Evolutionary conservation across 2,797 vertebrate genomes (phyloP), one percentile per base, ranked within the genome.

Genomic region (Okamejei kenojei): DNA sequence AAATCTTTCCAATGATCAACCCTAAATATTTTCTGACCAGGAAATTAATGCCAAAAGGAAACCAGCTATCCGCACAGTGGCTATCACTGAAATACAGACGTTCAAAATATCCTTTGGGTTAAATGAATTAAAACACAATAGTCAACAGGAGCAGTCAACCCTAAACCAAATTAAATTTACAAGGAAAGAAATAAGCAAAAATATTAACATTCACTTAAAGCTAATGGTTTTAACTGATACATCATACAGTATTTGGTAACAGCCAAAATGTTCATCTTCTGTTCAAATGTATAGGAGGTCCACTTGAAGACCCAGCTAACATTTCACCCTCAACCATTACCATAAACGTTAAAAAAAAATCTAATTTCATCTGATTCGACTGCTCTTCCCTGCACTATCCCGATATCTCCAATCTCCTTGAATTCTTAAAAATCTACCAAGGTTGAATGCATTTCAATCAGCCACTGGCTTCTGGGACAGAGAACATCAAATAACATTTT

Each of bases 271-370:
- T 11, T 11, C 80, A 82, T 58, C 21, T 29, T 29, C 54, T 35
- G 78, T 79, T 38, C 26, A 58, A 82, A 58, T 29, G 45, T 8
- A 35, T 23, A 21, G 17, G 26, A 13, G 63, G n/a, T 65, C 32
- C 58, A 65, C 15, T 86, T 2, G 26, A 8, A 15, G 58, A 65
- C 29, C 63, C 68, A 7, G 7, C n/a, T 17, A 88, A 88, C 29
- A 88, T 88, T 88, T 17, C n/a, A 88, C n/a, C n/a, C 61, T 88
- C 61, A 88, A 88, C 84, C n/a, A 88, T 17, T 32, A 65, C n/a
- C 8, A 68, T 13, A 45, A 82, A 82, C 29, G 29, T 10, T 26
- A 29, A 6, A 11, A 29, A 54, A 54, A 54, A 19, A 2, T 35
- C n/a, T 19, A n/a, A 88, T 88, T 32, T 19, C 7, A 73, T 73